Percentiles rank a stretch among this genome's conserved stretches.
These are phyloP conservation scores for Nothocercus nigrocapillus DNA, from an alignment of 2,113 vertebrate genomes.

Conservation along the genomic window DNA sequence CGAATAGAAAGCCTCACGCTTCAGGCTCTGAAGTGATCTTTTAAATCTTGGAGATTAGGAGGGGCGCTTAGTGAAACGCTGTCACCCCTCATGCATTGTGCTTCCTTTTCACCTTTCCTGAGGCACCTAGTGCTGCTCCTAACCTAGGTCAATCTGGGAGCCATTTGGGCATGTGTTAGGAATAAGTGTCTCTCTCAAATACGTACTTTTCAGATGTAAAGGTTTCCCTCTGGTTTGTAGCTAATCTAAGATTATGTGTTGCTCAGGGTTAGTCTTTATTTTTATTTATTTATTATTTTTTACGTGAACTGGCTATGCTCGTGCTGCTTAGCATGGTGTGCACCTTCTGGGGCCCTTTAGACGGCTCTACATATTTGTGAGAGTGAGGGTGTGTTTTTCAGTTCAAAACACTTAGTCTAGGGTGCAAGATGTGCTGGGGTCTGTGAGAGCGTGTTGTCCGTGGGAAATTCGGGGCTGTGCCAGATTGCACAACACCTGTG, in stretches of 20 bases:
- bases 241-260: not conserved
- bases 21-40: conserved; percentile 1
- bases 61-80: not conserved
- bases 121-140: not conserved
- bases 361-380: not conserved
- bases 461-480: not conserved
- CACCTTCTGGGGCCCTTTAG: not conserved
- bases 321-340: not conserved
- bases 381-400: not conserved
- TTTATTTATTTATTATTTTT: not conserved
- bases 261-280: not conserved
- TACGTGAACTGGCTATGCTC: not conserved
- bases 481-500: not conserved
- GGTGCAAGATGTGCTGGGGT: not conserved
- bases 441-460: not conserved
- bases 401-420: not conserved
- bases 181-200: not conserved
- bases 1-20: not conserved
- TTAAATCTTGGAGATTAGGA: conserved; percentile 46
- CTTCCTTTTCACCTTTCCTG: not conserved
- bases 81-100: not conserved
- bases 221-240: not conserved
- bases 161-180: not conserved
- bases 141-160: not conserved
- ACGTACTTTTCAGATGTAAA: not conserved